Evolutionary conservation across 2,888 invertebrate genomes (phyloP), one percentile per base, ranked within the genome.

Genomic region (Idaea aversata): DNA sequence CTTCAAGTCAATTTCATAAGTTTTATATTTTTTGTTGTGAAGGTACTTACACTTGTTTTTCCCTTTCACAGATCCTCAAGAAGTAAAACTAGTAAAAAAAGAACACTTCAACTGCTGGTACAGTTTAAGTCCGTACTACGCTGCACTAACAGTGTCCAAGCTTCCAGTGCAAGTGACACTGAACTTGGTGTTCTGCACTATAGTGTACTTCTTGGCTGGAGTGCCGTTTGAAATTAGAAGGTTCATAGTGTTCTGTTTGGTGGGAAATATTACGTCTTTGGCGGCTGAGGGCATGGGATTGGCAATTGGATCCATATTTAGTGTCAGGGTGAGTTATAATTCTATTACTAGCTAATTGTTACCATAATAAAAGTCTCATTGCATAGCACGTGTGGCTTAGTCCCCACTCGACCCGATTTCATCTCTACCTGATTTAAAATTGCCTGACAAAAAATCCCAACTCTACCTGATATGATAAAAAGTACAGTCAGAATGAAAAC

Each of bases 221-320:
- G 94, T 97, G 72, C 97, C 97, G 0, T 93, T 94, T 57, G 94
- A 95, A 70, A 79, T 94, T 61, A 79, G 91, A 73, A 93, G 97
- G 38, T 97, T 96, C 79, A 81, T 93, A 7, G 90, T 95, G 65
- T 97, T 96, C 83, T 93, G 95, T 47, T 78, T 95, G 0, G 93
- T 96, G 35, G 95, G 95, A 0, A 94, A 96, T 63, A 89, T 95
- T 65, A 95, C 96, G 7, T 95, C 96, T 0, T 87, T 97, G 59
- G 95, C 95, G 0, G 95, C 97, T 16, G 97, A 97, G 82, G 96
- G 96, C 47, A 93, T 97, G 82, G 97, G 97, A 0, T 81, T 97
- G 68, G 94, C 96, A 0, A 96, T 97, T 75, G 97, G 97, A 63
- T 94, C 95, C 4, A 87, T 95, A 10, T 95, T 95, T 72, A 95